Conservation (phyloP, 2,888 invertebrate species). For the Mantis religiosa region DNA sequence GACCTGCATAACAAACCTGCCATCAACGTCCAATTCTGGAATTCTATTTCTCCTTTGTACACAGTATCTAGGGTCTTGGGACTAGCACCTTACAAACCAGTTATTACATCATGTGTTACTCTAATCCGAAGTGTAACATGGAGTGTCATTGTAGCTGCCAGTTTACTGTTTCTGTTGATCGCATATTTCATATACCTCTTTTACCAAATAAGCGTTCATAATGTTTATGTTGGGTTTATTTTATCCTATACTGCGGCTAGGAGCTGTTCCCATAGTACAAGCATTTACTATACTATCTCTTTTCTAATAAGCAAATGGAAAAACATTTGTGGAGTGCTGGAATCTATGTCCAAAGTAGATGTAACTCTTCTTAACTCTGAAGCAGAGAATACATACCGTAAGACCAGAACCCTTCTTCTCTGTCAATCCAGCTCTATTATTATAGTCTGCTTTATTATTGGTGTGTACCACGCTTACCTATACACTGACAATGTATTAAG, state of each 20-base stretch:
- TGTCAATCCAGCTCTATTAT: too few species aligned
- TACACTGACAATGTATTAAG: not conserved
- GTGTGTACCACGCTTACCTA: not conserved
- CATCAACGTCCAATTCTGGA: not conserved
- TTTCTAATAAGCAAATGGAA: not conserved
- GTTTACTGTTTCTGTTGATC: not conserved
- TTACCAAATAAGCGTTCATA: not conserved
- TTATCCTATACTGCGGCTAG: not conserved
- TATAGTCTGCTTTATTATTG: not conserved
- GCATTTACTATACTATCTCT: not conserved
- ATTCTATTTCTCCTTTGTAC: not conserved
- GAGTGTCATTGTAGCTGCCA: not conserved
- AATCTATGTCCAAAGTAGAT: not conserved
- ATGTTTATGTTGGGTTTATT: not conserved
- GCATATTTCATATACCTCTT: not conserved
- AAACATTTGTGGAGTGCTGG: not conserved
- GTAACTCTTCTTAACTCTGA: not conserved
- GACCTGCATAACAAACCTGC: not conserved
- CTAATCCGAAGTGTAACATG: not conserved
- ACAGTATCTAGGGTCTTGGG: not conserved
- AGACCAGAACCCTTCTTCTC: not conserved
- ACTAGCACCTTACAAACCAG: not conserved
- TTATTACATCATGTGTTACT: not conserved
- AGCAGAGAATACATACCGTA: not conserved
- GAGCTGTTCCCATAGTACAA: not conserved